phyloP scores from a whole-genome alignment of 1,140 invertebrate species.

The Polypedilum pembai region DNA sequence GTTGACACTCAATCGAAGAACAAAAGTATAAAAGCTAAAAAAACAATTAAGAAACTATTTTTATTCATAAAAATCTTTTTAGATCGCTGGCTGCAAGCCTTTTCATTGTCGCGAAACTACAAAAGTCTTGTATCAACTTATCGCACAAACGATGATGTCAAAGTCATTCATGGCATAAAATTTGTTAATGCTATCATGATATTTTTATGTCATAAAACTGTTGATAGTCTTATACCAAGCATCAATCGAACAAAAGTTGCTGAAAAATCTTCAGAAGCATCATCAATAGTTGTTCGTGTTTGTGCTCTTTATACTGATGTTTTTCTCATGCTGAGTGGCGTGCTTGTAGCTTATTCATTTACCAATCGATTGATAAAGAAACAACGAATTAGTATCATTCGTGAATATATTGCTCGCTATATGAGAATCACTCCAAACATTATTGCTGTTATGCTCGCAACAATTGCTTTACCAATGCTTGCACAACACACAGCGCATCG shows the following conservation, averaged over 20 bases:
- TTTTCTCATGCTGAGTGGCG: conserved; percentile 58
- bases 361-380: conserved; percentile 49
- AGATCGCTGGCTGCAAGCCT: conserved; percentile 49
- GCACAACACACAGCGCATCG: conserved; percentile 56
- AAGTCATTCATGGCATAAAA: conserved; percentile 53
- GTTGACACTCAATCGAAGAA: neutral
- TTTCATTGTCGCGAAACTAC: conserved; percentile 55
- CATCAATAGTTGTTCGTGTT: conserved; percentile 55
- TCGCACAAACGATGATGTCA: conserved; percentile 48
- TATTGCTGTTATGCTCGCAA: conserved; percentile 55
- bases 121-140: conserved; percentile 49
- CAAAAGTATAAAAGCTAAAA: conserved; percentile 9
- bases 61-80: conserved; percentile 32
- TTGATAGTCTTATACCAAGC: conserved; percentile 58
- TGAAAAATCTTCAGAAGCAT: conserved; percentile 49
- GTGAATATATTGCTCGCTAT: conserved; percentile 55
- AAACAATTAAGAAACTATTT: no score
- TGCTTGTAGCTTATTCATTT: conserved; percentile 54
- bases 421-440: conserved; percentile 54
- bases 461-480: conserved; percentile 53
- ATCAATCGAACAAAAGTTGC: conserved; percentile 55
- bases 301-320: conserved; percentile 61
- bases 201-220: conserved; percentile 56
- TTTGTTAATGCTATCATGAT: conserved; percentile 55
- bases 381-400: conserved; percentile 48